Evolutionary conservation across 2,888 invertebrate species (phyloP).

Genomic region (Cetonia aurata): DNA sequence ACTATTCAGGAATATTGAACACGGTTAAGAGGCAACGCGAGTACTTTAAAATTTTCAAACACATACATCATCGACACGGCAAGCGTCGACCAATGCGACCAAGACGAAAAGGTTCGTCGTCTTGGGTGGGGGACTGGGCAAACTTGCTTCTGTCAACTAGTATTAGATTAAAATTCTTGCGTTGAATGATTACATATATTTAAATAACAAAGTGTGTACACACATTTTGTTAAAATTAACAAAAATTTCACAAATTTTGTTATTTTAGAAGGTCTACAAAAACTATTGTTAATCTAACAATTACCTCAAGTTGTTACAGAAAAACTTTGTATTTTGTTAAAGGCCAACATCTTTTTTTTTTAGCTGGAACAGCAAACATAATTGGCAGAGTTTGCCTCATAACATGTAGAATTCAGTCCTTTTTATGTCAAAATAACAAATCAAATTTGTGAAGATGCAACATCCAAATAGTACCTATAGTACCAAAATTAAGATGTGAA

Average conservation of each 20-base stretch:
- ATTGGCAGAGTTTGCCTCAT: too few species aligned
- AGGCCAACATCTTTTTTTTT: too few species aligned
- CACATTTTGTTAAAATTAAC: background rate
- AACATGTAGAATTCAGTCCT: too few species aligned
- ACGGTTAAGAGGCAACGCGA: conserved; percentile 45
- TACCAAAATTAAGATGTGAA: too few species aligned
- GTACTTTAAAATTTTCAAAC: conserved; percentile 49
- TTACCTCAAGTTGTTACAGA: too few species aligned
- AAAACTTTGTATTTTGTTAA: too few species aligned
- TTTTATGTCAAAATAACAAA: too few species aligned
- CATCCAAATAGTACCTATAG: too few species aligned
- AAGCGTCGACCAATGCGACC: conserved; percentile 10
- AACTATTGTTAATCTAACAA: too few species aligned
- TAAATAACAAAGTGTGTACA: conserved; percentile 12
- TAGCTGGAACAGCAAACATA: too few species aligned
- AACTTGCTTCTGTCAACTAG: conserved; percentile 43
- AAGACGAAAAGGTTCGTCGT: conserved; percentile 3
- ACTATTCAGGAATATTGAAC: conserved; percentile 54
- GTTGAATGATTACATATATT: background rate
- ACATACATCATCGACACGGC: conserved; percentile 40
- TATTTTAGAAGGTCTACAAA: too few species aligned
- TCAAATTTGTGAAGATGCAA: too few species aligned
- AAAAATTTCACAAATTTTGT: background rate
- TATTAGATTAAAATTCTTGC: conserved; percentile 40
- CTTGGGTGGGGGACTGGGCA: background rate